Conservation (phyloP, 2,113 vertebrate genomes). For the Barbus barbus region DNA sequence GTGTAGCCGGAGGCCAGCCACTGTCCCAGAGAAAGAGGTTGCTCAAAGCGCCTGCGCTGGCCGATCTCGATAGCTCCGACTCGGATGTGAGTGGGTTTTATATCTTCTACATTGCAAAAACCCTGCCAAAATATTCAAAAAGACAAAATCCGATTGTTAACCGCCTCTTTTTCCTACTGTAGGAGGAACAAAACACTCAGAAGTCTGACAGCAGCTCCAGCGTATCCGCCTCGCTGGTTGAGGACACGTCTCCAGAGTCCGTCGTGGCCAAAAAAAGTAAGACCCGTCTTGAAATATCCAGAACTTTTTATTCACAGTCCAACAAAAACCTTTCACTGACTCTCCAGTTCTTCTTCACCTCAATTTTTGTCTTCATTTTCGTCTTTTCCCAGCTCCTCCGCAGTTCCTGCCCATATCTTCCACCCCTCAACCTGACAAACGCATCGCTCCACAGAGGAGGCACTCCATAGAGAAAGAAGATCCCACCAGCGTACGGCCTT, state of each 20-base stretch:
- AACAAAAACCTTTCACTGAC: neutral
- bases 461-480: conserved; percentile 93
- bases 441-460: conserved; percentile 80
- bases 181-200: conserved; percentile 82
- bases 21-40: conserved; percentile 84
- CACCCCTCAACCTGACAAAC: conserved; percentile 85
- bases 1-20: conserved; percentile 51
- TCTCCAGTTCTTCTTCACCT: neutral
- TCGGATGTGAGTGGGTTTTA: conserved; percentile 82
- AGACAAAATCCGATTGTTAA: neutral
- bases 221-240: conserved; percentile 79
- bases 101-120: neutral
- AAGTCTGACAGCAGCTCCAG: conserved; percentile 84
- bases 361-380: neutral
- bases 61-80: conserved; percentile 92
- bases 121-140: no score
- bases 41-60: conserved; percentile 91
- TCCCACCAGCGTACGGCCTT: conserved; percentile 80
- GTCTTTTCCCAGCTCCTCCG: conserved; percentile 75
- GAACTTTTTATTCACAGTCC: neutral
- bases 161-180: conserved; percentile 21
- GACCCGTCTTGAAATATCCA: conserved; percentile 51
- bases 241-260: conserved; percentile 79
- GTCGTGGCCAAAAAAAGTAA: conserved; percentile 80
- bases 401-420: conserved; percentile 88